A percentile compares a stretch with the other conserved stretches of the same genome.
phyloP scores from a whole-genome alignment of 2,797 vertebrate genomes.

The Macroramphosus scolopax region DNA sequence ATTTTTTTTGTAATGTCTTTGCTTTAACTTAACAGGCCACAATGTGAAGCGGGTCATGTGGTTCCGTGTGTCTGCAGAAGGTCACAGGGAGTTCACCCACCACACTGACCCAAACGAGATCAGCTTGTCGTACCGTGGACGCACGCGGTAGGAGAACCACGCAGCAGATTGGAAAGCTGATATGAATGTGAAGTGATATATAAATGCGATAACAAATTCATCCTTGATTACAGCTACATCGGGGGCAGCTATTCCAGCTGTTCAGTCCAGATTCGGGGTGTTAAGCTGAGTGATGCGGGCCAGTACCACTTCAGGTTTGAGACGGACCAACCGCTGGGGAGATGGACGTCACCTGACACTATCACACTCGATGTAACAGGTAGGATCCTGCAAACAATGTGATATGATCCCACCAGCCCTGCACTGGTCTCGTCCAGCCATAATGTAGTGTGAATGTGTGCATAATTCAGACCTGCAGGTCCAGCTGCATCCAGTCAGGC shows the following conservation, averaged over 20 bases:
- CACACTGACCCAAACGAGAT: conserved; percentile 72
- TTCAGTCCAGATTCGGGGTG: conserved; percentile 73
- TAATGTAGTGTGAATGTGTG: conserved; percentile 7
- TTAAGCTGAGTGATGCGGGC: conserved; percentile 76
- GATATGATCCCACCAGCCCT: too few species aligned
- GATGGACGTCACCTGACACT: conserved; percentile 79
- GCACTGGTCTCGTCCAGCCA: too few species aligned
- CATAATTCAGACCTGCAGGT: conserved; percentile 76
- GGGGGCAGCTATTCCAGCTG: conserved; percentile 78
- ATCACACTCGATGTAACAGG: conserved; percentile 76
- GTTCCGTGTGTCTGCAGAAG: conserved; percentile 76
- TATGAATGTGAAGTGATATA: not conserved
- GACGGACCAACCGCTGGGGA: conserved; percentile 74
- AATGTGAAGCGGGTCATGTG: conserved; percentile 76
- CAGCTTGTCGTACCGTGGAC: conserved; percentile 72
- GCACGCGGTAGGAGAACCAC: conserved; percentile 58
- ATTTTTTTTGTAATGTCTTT: too few species aligned
- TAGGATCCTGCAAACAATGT: conserved; percentile 26
- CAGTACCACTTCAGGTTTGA: conserved; percentile 82
- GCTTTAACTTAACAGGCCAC: conserved; percentile 59
- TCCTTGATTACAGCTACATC: conserved; percentile 59
- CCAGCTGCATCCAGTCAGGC: conserved; percentile 73
- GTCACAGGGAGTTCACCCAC: conserved; percentile 71
- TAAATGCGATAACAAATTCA: not conserved
- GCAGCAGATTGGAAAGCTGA: not conserved